Base-by-base conservation (phyloP, 2,888 invertebrate genomes). In the Heteropelma amictum region DNA sequence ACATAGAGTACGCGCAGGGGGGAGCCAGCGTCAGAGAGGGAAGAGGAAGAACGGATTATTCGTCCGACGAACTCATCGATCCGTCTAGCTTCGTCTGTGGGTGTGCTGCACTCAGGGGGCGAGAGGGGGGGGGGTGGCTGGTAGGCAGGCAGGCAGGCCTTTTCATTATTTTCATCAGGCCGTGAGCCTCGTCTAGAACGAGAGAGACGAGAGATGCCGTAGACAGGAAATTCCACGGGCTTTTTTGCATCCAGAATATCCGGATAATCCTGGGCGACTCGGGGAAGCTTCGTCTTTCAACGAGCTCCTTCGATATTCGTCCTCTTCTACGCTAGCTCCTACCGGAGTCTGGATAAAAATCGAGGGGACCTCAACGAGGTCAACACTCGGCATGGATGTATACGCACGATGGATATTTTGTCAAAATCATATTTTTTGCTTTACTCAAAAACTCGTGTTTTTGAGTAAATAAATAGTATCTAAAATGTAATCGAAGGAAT, bases 51-150 rank as follows among this genome's bases (percentile, higher is more conserved):
- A 58, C 45, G 58, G 75, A 75, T 75, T 75, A 75, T 35, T 75
- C 75, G 75, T 75, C 75, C 70, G 61, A 75, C 75, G 75, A 71
- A 67, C 64, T 53, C 77, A 77, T 77, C 77, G 77, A 77, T 77
- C 77, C 77, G 73, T 77, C 77, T 74, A 71, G 67, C 45, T 60
- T 64, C 49, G 65, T 67, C 47, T 17, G 70, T 60, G 70, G 53
- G 49, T 70, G 68, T 70, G 38, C 23, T 33, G 47, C 47, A 30
- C 47, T 38, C n/a, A n/a, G n/a, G n/a, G n/a, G n/a, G n/a, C n/a
- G n/a, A n/a, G n/a, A n/a, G n/a, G n/a, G n/a, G n/a, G 51, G 60
- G 58, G 58, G 63, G 17, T 45, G 47, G 69, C 61, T 54, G 60
- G 64, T 63, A 49, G 26, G 70, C 56, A 38, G 33, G 49, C 56